These are phyloP conservation scores for Lagocephalus sceleratus DNA, from an alignment of 2,797 vertebrate genomes.

Conservation along the genomic window DNA sequence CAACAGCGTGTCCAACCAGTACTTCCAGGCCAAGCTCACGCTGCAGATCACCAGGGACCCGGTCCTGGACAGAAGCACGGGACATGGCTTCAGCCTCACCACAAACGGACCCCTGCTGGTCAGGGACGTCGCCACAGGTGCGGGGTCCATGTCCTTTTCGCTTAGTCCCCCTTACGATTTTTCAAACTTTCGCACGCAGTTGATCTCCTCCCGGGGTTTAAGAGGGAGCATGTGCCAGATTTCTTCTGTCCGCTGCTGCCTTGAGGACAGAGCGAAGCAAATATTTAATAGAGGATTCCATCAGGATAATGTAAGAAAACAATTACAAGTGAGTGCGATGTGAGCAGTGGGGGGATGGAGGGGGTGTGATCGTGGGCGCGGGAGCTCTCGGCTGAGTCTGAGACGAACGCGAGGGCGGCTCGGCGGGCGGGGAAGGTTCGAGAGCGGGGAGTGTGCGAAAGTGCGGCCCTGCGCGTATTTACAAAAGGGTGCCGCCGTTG, in stretches of 20 bases:
- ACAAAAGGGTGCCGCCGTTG: slow-evolving; percentile 27
- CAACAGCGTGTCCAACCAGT: slow-evolving; percentile 72
- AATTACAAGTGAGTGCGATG: background rate
- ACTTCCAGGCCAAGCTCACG: slow-evolving; percentile 79
- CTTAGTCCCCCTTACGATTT: too few relatives aligned
- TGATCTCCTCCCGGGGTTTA: too few relatives aligned
- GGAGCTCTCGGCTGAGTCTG: too few relatives aligned
- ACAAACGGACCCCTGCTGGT: slow-evolving; percentile 85
- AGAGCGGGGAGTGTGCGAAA: slow-evolving; percentile 26
- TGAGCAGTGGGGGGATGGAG: background rate
- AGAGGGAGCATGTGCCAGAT: too few relatives aligned
- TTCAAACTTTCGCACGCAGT: too few relatives aligned
- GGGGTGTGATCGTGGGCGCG: background rate
- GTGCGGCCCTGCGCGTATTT: slow-evolving; percentile 19
- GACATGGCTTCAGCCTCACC: slow-evolving; percentile 88
- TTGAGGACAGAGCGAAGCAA: slow-evolving; percentile 9
- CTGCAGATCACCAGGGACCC: slow-evolving; percentile 87
- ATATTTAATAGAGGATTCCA: slow-evolving; percentile 35
- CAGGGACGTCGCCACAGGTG: slow-evolving; percentile 88
- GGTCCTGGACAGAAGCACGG: slow-evolving; percentile 79
- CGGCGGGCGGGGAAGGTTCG: too few relatives aligned
- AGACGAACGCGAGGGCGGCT: too few relatives aligned
- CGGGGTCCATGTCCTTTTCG: background rate
- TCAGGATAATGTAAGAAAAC: slow-evolving; percentile 15
- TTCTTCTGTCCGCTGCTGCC: slow-evolving; percentile 50